Evolutionary conservation across 2,797 vertebrate genomes (phyloP).

Genomic region (Platalea minor): DNA sequence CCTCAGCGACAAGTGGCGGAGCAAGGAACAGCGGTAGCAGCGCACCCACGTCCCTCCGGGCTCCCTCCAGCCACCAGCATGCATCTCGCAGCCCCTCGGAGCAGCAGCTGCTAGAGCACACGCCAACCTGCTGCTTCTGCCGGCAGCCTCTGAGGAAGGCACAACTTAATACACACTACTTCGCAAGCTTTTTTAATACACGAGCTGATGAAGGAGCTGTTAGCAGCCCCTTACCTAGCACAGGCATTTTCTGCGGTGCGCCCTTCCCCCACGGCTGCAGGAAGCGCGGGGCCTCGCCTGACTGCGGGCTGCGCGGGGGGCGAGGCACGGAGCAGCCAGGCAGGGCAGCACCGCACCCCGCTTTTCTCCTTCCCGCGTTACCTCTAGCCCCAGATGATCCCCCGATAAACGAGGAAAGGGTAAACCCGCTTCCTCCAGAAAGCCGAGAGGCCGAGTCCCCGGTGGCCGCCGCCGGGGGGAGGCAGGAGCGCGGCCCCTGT

Average conservation of each 20-base stretch:
- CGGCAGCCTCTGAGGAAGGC: background rate
- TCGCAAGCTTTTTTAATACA: too few species aligned
- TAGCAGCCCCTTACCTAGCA: background rate
- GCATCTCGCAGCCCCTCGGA: background rate
- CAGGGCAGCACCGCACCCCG: background rate
- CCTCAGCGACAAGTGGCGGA: fast-evolving
- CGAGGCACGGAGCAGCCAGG: background rate
- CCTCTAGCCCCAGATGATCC: background rate
- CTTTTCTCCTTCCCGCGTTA: background rate
- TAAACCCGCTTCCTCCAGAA: background rate
- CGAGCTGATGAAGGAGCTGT: background rate
- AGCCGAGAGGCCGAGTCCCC: too few species aligned
- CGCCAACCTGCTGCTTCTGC: background rate
- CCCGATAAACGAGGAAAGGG: fast-evolving
- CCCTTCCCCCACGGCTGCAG: too few species aligned
- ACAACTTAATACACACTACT: fast-evolving
- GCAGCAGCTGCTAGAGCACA: background rate
- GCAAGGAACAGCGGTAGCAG: fast-evolving
- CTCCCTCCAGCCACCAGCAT: background rate
- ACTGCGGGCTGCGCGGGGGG: background rate
- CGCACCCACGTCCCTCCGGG: background rate
- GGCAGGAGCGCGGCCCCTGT: background rate
- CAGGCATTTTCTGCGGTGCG: background rate
- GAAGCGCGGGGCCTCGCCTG: background rate
- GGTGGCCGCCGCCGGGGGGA: too few species aligned